A percentile compares a stretch with the other conserved stretches of the same genome.
These are phyloP conservation scores for Crocodylus rhombifer DNA, from an alignment of 2,797 vertebrate genomes.

Conservation along the genomic window DNA sequence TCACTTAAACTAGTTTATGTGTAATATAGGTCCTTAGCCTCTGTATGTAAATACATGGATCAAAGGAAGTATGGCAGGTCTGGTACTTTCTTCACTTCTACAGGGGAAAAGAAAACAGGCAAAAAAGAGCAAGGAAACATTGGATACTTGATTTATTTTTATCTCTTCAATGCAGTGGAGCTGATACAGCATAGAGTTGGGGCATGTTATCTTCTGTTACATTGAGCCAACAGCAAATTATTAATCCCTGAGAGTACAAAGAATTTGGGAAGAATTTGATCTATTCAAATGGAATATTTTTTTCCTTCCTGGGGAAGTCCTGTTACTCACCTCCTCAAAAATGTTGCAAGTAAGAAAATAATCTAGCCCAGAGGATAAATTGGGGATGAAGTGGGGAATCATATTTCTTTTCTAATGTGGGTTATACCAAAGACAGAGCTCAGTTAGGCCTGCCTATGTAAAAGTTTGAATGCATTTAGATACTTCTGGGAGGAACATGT, in stretches of 20 bases:
- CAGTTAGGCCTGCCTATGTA: background rate
- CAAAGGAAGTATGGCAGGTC: background rate
- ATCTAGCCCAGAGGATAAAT: background rate
- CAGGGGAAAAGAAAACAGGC: background rate
- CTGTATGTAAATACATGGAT: too few relatives aligned
- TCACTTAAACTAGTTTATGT: too few relatives aligned
- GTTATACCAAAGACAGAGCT: background rate
- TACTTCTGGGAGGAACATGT: background rate
- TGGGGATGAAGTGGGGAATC: background rate
- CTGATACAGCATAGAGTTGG: background rate
- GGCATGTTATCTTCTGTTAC: slow-evolving; percentile 24
- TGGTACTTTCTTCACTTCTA: background rate
- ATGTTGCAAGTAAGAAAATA: slow-evolving; percentile 27
- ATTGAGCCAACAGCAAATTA: slow-evolving; percentile 31
- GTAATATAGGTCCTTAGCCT: too few relatives aligned
- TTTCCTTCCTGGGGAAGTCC: slow-evolving; percentile 37
- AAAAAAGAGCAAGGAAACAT: background rate
- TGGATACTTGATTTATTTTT: background rate
- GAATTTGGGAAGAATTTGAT: slow-evolving; percentile 27
- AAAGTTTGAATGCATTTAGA: background rate
- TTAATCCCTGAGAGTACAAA: slow-evolving; percentile 22
- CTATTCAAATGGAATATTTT: slow-evolving; percentile 9
- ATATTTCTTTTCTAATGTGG: background rate
- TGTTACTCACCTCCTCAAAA: slow-evolving; percentile 7
- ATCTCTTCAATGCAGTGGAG: background rate